A percentile compares a stretch with the other conserved stretches of the same genome.
Evolutionary conservation across 1,140 invertebrate species (phyloP).

Genomic region (Lordiphosa stackelbergi): DNA sequence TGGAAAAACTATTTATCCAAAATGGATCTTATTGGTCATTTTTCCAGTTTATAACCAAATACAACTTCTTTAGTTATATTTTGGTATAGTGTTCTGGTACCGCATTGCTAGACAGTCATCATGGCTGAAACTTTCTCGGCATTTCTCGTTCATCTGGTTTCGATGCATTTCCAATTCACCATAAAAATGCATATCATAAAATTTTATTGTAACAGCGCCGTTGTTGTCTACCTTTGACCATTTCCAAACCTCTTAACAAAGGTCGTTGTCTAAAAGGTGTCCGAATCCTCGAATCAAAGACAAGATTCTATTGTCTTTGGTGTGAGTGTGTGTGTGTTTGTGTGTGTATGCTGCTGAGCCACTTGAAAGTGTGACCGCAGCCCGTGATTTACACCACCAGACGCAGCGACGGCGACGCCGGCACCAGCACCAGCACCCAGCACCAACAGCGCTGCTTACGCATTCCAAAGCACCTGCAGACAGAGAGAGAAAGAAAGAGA

Average conservation of each 20-base stretch:
- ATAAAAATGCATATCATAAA: conserved; percentile 75
- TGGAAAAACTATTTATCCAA: too few species aligned
- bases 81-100: conserved; percentile 18
- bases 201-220: conserved; percentile 65
- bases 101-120: conserved; percentile 12
- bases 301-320: conserved; percentile 59
- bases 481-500: background rate
- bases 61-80: too few species aligned
- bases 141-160: conserved; percentile 25
- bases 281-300: conserved; percentile 54
- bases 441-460: conserved; percentile 29
- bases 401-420: conserved; percentile 39
- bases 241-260: conserved; percentile 62
- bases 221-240: conserved; percentile 39
- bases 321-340: conserved; percentile 23
- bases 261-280: conserved; percentile 58
- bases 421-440: conserved; percentile 3
- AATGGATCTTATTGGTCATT: too few species aligned
- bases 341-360: conserved; percentile 22
- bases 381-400: conserved; percentile 62
- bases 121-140: conserved; percentile 36
- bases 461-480: conserved; percentile 68
- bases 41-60: too few species aligned
- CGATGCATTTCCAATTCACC: conserved; percentile 67
- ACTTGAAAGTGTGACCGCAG: conserved; percentile 74